Base-by-base conservation (phyloP, 1,140 invertebrate species). In the Bombyx mandarina region DNA sequence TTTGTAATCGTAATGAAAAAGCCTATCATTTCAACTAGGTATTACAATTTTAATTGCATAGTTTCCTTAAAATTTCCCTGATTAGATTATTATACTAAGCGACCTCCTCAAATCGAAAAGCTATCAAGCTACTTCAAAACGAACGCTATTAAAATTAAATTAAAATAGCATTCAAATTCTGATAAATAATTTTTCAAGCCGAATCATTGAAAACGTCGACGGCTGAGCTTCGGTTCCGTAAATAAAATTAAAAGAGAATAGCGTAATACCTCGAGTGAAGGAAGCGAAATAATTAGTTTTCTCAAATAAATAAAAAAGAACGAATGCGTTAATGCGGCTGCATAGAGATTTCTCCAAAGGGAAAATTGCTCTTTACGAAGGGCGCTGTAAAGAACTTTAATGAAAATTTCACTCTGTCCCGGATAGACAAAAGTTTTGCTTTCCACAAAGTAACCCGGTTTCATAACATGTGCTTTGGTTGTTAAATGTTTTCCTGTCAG, bases 251-350 rank as follows among this genome's bases (percentile, higher is more conserved):
- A 69, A 71, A 75, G 71, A 75, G 70, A 79, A 78, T 82, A 83
- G 82, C 76, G 76, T 77, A 80, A 83, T 82, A 80, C 72, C 65
- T 65, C 65, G 73, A 71, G 75, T 79, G 74, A 82, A 74, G 77
- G 73, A 78, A 79, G 71, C 77, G 74, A 73, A 83, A 86, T 83
- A 82, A 86, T 86, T 82, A 82, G 80, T 82, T 82, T 86, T 83
- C 83, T 77, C 78, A 73, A 77, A 76, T 78, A 82, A 79, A 35
- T 35, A 35, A 35, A 35, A 67, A 83, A 51, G 82, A 86, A 83
- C 82, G 79, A 82, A 81, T 82, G 76, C 79, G 74, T 75, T 83
- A 86, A 86, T 81, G 78, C 80, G 80, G 79, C 80, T 81, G 77
- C 80, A 83, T 82, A 74, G 82, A 80, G 80, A 82, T 81, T 82